Base-by-base conservation (phyloP, 2,113 vertebrate genomes). In the Actenoides hombroni region DNA sequence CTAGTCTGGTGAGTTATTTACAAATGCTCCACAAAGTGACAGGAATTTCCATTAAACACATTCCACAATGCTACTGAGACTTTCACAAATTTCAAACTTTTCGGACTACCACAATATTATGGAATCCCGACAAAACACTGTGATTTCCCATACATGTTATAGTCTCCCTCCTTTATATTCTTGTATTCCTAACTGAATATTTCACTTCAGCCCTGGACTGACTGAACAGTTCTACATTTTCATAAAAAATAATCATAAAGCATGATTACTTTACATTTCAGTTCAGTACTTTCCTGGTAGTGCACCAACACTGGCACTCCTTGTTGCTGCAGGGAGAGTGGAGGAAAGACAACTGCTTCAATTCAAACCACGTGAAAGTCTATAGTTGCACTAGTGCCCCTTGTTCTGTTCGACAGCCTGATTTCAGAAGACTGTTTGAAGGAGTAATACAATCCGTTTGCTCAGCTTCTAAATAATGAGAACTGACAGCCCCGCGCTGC, bases 361-460 rank as follows among this genome's bases (percentile, higher is more conserved):
- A 90, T 88, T 86, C 79, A 92, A 96, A 81, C 67, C 83, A 83
- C 25, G 51, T 95, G 86, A 83, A 61, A 86, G 59, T 44, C 46
- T 86, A 3, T 46, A 73, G 83, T 56, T 92, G 88, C 85, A 79
- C 90, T 44, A 33, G 29, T 94, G 90, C 78, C 75, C 85, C 82
- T 63, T 73, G 53, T 23, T 92, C 82, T 86, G 82, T 21, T 88
- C 31, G 2, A 37, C 76, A 88, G 91, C 42, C 83, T 74, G 64
- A 49, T 83, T 95, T 86, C 68, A 75, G 86, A 71, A 74, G 65
- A 53, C 53, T 64, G 79, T 83, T 77, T 88, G 93, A 95, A 94
- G 76, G 81, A 84, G 69, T 78, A 89, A 94, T 91, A 87, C 69
- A 87, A 86, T 84, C 91, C 77, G 61, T 87, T 96, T 60, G 60